Evolutionary conservation across 1,140 invertebrate species (phyloP).

Genomic region (Rhizoglyphus robini): DNA sequence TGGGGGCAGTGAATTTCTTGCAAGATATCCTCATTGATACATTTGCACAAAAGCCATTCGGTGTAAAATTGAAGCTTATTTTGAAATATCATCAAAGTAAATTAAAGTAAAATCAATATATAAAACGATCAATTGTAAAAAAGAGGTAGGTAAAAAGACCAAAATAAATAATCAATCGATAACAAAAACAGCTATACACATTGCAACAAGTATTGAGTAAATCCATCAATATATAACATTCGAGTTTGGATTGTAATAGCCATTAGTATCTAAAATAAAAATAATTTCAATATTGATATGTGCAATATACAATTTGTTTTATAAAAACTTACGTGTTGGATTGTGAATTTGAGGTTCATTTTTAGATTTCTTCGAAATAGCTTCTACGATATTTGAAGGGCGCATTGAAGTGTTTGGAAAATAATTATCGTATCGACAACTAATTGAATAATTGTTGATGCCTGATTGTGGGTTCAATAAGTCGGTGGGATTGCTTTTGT

Average conservation of each 20-base stretch:
- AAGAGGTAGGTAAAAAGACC: no score
- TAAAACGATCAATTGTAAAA: no score
- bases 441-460: background rate
- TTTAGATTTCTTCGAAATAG: background rate
- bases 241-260: background rate
- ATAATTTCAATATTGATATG: background rate
- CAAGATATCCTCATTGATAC: no score
- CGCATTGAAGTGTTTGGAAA: background rate
- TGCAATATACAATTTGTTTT: background rate
- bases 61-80: no score
- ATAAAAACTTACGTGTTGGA: background rate
- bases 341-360: background rate
- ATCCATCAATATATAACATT: background rate
- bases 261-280: background rate
- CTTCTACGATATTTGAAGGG: background rate
- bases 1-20: no score
- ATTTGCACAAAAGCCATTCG: no score
- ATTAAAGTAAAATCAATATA: no score
- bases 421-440: background rate
- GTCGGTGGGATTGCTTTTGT: background rate
- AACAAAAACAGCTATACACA: no score
- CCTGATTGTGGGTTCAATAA: background rate
- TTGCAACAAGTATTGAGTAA: no score
- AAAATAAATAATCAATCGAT: no score
- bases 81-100: no score